Conservation (phyloP, 2,888 invertebrate genomes). For the Sipha maydis region DNA sequence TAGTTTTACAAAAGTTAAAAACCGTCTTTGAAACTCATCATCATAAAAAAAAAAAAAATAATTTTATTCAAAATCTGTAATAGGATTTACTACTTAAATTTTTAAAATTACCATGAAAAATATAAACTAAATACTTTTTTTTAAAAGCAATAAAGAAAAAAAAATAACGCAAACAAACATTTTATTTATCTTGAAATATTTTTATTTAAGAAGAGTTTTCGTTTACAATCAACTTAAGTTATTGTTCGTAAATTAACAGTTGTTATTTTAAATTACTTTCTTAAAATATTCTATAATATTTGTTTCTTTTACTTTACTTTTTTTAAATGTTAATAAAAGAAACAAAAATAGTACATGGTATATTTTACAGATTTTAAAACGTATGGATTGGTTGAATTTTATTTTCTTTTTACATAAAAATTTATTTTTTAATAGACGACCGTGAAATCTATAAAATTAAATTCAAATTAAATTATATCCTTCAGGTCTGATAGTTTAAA, state of each 20-base stretch:
- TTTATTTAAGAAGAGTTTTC: not conserved
- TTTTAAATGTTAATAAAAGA: not conserved
- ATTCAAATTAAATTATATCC: not conserved
- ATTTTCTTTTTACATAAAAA: not conserved
- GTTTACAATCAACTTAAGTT: not conserved
- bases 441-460: not conserved
- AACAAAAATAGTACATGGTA: not conserved
- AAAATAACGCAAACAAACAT: too few species aligned
- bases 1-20: too few species aligned
- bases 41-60: too few species aligned
- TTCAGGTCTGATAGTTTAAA: too few species aligned
- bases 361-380: too few species aligned
- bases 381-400: not conserved
- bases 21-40: too few species aligned
- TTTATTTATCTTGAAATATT: too few species aligned
- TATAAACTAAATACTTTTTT: too few species aligned
- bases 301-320: not conserved
- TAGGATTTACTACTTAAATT: too few species aligned
- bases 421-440: not conserved
- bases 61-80: too few species aligned
- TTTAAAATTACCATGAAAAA: too few species aligned
- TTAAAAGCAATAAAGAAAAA: too few species aligned
- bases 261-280: not conserved
- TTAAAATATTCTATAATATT: not conserved
- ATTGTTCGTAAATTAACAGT: not conserved